phyloP scores from a whole-genome alignment of 2,888 invertebrate genomes.

The Caenorhabditis sp. region DNA sequence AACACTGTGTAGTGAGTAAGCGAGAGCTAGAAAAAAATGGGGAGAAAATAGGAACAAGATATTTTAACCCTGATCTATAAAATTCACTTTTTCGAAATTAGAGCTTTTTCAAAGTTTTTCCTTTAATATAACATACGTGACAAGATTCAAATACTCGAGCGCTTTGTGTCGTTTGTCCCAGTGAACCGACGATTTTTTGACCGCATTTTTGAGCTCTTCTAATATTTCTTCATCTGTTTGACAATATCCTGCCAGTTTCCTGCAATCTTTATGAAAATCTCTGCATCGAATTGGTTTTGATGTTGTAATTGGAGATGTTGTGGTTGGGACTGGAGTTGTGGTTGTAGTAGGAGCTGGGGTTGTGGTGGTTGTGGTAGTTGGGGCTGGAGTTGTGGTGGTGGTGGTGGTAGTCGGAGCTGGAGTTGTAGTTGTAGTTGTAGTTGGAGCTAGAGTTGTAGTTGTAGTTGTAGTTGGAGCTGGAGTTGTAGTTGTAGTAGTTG shows the following conservation, averaged over 20 bases:
- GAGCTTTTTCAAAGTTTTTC: not conserved
- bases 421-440: slow-evolving; percentile 9
- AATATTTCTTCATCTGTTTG: slow-evolving; percentile 6
- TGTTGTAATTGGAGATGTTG: slow-evolving; percentile 6
- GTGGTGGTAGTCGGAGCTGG: slow-evolving; percentile 10
- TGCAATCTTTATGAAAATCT: slow-evolving; percentile 22
- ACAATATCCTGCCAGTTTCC: slow-evolving; percentile 11
- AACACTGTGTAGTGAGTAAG: too few relatives aligned
- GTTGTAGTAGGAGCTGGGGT: not conserved
- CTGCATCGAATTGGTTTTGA: slow-evolving; percentile 8
- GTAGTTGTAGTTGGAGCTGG: slow-evolving; percentile 6
- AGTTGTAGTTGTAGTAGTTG: not conserved
- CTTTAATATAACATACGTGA: slow-evolving; percentile 2
- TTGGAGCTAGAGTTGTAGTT: not conserved
- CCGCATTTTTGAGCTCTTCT: slow-evolving; percentile 8
- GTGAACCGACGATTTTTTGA: slow-evolving; percentile 11
- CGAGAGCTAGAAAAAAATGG: too few relatives aligned
- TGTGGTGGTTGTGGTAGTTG: slow-evolving; percentile 1
- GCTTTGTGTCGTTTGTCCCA: slow-evolving; percentile 2
- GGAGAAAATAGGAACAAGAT: too few relatives aligned
- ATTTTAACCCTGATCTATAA: too few relatives aligned
- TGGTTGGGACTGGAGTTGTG: slow-evolving; percentile 13
- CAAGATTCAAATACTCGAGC: slow-evolving; percentile 13
- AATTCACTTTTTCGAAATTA: too few relatives aligned
- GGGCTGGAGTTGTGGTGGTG: slow-evolving; percentile 1